These are phyloP conservation scores for Thamnaconus septentrionalis DNA, from an alignment of 2,113 vertebrate species.

Conservation along the genomic window DNA sequence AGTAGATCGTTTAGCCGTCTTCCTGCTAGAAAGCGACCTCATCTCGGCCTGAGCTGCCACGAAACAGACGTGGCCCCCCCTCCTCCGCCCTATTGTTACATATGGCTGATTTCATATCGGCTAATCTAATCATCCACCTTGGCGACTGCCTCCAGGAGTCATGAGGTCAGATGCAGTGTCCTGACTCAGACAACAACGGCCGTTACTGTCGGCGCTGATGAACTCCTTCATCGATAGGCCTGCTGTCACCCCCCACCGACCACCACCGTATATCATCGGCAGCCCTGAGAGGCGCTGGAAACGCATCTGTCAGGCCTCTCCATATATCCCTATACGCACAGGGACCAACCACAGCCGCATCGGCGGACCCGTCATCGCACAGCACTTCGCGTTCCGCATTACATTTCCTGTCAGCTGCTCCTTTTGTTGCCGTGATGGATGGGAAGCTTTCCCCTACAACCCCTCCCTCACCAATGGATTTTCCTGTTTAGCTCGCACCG, in stretches of 20 bases:
- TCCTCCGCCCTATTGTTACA: neutral
- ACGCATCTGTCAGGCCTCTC: slow-evolving; percentile 15
- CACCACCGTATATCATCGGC: slow-evolving; percentile 26
- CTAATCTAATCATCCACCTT: slow-evolving; percentile 22
- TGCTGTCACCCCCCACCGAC: slow-evolving; percentile 6
- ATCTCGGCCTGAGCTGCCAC: neutral
- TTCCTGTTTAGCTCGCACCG: slow-evolving; percentile 37
- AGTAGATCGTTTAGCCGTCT: too few species aligned
- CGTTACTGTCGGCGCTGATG: slow-evolving; percentile 49
- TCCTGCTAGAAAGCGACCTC: too few species aligned
- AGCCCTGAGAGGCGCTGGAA: slow-evolving; percentile 15
- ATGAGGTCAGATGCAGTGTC: slow-evolving; percentile 36
- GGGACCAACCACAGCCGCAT: slow-evolving; percentile 7
- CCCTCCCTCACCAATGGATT: slow-evolving; percentile 33
- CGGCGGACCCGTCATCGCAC: slow-evolving; percentile 10
- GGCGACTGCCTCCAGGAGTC: slow-evolving; percentile 28
- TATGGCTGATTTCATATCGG: slow-evolving; percentile 16
- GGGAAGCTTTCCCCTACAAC: slow-evolving; percentile 4
- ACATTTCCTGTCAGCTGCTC: neutral
- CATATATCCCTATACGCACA: neutral
- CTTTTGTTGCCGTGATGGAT: neutral
- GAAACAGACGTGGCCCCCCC: neutral
- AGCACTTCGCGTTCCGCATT: slow-evolving; percentile 2
- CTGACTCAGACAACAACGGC: slow-evolving; percentile 11
- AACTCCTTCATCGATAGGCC: slow-evolving; percentile 42